Conservation (phyloP, 2,888 invertebrate genomes). For the Ophioninae sp. region DNA sequence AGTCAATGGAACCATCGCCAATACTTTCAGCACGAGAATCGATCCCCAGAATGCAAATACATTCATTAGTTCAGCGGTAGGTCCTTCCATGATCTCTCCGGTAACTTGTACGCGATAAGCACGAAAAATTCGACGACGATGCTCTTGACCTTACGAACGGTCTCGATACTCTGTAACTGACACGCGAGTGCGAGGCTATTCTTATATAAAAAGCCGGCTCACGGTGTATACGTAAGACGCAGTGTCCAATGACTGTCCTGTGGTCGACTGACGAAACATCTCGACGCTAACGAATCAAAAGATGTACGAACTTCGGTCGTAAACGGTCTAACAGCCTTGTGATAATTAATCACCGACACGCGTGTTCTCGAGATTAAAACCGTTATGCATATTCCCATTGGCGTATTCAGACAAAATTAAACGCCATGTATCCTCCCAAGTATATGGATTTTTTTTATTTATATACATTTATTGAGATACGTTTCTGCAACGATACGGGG, state of each 20-base stretch:
- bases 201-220: slow-evolving; percentile 18
- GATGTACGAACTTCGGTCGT: background rate
- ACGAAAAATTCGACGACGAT: background rate
- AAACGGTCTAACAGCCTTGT: background rate
- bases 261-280: background rate
- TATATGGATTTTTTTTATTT: too few relatives aligned
- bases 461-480: background rate
- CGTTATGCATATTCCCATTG: background rate
- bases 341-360: too few relatives aligned
- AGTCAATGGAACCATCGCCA: slow-evolving; percentile 69
- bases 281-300: background rate
- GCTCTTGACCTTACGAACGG: background rate
- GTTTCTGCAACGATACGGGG: background rate
- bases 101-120: background rate
- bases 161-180: background rate
- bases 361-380: background rate
- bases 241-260: background rate
- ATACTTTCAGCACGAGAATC: slow-evolving; percentile 70
- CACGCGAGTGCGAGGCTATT: background rate
- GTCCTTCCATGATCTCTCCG: slow-evolving; percentile 29
- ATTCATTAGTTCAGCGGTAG: slow-evolving; percentile 63
- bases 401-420: background rate
- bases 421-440: background rate
- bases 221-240: background rate
- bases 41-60: slow-evolving; percentile 73